These are phyloP conservation scores for Galleria mellonella DNA, from an alignment of 1,140 invertebrate species.

Conservation along the genomic window DNA sequence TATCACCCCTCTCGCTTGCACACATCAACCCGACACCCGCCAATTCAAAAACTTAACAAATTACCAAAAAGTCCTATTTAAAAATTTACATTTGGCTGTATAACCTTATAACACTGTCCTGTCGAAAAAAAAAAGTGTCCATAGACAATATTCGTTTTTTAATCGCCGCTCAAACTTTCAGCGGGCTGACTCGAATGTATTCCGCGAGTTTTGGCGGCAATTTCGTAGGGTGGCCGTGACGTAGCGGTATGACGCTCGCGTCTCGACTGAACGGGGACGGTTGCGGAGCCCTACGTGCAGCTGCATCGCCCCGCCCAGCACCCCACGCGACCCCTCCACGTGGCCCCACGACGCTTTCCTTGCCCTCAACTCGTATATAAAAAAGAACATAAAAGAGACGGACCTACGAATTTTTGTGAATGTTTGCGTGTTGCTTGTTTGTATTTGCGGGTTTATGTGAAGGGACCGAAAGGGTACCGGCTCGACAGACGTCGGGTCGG, in stretches of 20 bases:
- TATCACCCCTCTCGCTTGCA: constrained; percentile 61
- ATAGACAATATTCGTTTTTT: too few species aligned
- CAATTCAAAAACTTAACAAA: constrained; percentile 53
- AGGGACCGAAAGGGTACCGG: constrained; percentile 38
- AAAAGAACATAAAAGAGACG: constrained; percentile 48
- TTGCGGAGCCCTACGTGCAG: constrained; percentile 51
- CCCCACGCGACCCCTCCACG: constrained; percentile 40
- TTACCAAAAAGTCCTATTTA: constrained; percentile 3
- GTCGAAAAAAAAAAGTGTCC: too few species aligned
- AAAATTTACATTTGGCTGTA: too few species aligned
- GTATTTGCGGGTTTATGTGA: constrained; percentile 23
- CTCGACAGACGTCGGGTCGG: constrained; percentile 38
- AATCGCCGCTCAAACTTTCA: too few species aligned
- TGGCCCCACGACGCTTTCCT: constrained; percentile 46
- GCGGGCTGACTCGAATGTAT: too few species aligned
- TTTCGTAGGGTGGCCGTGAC: constrained; percentile 31
- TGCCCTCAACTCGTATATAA: constrained; percentile 43
- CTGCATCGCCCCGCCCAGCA: constrained; percentile 61
- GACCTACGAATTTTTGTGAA: constrained; percentile 29
- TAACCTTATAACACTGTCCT: too few species aligned
- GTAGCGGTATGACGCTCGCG: constrained; percentile 40
- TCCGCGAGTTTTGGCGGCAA: constrained; percentile 11
- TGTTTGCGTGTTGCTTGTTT: constrained; percentile 25
- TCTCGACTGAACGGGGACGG: constrained; percentile 47
- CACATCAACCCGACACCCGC: constrained; percentile 60